These are phyloP conservation scores for Maconellicoccus hirsutus DNA, from an alignment of 1,140 invertebrate genomes.

Conservation along the genomic window DNA sequence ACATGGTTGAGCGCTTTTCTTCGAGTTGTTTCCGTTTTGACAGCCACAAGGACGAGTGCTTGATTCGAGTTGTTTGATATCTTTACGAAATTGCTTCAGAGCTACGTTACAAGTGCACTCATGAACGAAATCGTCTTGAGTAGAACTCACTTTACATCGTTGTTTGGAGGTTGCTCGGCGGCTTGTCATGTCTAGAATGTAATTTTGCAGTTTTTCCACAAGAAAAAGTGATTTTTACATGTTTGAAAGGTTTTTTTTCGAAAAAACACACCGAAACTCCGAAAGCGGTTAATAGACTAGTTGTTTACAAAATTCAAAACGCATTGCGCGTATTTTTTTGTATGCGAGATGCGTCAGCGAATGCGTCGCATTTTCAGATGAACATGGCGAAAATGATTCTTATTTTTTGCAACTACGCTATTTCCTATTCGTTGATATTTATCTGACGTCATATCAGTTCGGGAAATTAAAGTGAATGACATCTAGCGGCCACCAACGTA, in stretches of 20 bases:
- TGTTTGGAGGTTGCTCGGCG: background rate
- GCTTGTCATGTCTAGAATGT: background rate
- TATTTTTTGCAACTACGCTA: too few species aligned
- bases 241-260: background rate
- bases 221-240: too few species aligned
- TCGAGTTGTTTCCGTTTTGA: background rate
- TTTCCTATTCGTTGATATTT: too few species aligned
- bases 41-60: background rate
- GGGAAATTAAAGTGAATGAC: too few species aligned
- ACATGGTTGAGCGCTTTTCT: background rate
- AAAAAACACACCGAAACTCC: background rate
- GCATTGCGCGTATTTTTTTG: background rate
- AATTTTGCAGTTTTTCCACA: too few species aligned
- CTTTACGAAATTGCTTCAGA: background rate
- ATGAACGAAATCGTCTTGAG: background rate
- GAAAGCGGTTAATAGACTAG: background rate
- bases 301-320: background rate
- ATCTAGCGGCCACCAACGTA: too few species aligned
- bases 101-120: conserved; percentile 7
- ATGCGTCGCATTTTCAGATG: too few species aligned
- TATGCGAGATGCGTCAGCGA: background rate
- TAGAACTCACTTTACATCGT: background rate
- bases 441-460: too few species aligned
- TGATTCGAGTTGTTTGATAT: background rate
- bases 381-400: too few species aligned